Conservation (phyloP, 2,113 vertebrate species). For the Lepus timidus region DNA sequence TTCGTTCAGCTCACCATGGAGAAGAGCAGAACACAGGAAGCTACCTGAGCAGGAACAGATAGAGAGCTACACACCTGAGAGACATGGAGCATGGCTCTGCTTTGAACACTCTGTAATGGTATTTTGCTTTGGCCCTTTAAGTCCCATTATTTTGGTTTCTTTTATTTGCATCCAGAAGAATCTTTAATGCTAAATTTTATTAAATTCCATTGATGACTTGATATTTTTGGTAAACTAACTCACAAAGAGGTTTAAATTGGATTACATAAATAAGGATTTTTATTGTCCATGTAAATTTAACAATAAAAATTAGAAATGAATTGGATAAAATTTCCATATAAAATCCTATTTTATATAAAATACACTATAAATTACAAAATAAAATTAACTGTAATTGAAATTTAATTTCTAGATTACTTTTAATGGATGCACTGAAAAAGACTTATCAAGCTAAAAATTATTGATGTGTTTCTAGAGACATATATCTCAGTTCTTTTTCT, state of each 20-base stretch:
- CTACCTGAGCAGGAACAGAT: accelerated
- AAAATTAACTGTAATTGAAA: background rate
- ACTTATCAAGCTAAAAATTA: background rate
- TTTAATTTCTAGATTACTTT: background rate
- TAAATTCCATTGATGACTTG: background rate
- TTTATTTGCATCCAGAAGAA: background rate
- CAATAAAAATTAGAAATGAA: background rate
- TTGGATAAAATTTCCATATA: background rate
- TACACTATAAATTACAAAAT: background rate
- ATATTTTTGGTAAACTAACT: background rate
- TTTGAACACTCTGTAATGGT: background rate
- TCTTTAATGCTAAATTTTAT: background rate
- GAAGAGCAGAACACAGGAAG: background rate
- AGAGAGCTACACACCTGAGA: accelerated
- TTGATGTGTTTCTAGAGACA: background rate
- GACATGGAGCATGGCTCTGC: background rate
- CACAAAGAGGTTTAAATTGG: background rate
- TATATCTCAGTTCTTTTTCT: background rate
- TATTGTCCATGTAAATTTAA: background rate
- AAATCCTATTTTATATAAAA: background rate
- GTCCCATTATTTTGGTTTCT: background rate
- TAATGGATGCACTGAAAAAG: background rate
- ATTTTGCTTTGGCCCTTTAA: background rate
- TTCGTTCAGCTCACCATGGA: background rate
- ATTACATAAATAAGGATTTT: background rate